These are phyloP conservation scores for Apteryx mantelli DNA, from an alignment of 2,113 vertebrate genomes.

Conservation along the genomic window DNA sequence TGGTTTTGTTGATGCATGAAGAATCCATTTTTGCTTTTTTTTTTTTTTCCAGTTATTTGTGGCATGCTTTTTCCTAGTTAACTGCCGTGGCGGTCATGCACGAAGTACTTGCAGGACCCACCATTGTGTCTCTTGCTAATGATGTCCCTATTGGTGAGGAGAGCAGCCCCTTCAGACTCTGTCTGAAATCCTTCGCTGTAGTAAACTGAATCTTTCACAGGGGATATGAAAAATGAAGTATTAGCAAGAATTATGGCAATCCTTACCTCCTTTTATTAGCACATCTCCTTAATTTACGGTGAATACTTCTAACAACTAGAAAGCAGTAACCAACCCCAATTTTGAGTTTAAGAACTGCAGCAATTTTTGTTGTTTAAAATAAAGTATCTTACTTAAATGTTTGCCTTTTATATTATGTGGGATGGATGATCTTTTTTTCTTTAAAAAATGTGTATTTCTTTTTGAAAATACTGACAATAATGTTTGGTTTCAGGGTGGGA, in stretches of 20 bases:
- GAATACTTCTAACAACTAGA: not conserved
- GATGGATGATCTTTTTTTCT: not conserved
- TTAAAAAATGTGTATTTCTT: not conserved
- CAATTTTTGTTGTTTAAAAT: not conserved
- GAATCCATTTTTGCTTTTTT: not conserved
- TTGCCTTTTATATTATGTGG: not conserved
- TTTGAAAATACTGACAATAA: not conserved
- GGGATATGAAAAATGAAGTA: not conserved
- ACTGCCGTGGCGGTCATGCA: not conserved
- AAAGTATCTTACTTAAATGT: not conserved
- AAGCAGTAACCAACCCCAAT: not conserved
- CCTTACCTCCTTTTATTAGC: not conserved
- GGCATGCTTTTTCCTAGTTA: not conserved
- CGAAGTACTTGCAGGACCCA: not conserved
- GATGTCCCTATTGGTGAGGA: not conserved
- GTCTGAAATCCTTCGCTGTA: not conserved
- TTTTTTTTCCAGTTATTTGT: not conserved
- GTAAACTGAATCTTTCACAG: not conserved
- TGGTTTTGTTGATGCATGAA: not conserved
- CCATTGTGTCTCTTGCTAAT: not conserved
- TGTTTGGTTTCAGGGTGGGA: conserved; percentile 80
- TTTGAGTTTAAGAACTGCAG: not conserved
- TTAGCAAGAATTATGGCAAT: not conserved
- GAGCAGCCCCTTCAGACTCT: not conserved
- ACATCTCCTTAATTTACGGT: not conserved